These are phyloP conservation scores for Esox lucius DNA, from an alignment of 2,797 vertebrate species.

Conservation along the genomic window DNA sequence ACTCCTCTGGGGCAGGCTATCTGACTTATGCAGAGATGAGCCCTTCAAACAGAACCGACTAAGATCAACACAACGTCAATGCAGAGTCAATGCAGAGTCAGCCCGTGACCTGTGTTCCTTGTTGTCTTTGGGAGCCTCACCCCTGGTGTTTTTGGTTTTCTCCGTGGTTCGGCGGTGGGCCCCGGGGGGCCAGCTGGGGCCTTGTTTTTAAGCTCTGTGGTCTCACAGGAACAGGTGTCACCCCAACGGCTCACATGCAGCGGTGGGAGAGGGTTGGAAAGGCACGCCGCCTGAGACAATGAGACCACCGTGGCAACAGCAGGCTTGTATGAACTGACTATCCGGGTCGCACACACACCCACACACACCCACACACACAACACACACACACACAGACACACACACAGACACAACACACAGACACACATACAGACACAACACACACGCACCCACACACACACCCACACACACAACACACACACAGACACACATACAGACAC, in stretches of 20 bases:
- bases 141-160: background rate
- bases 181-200: background rate
- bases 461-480: no score
- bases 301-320: slow-evolving; percentile 2
- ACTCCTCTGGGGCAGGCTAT: slow-evolving; percentile 52
- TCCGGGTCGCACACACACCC: background rate
- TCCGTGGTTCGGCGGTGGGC: background rate
- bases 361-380: background rate
- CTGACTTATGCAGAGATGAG: slow-evolving; percentile 22
- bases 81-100: background rate
- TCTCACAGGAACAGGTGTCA: slow-evolving; percentile 3
- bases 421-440: no score
- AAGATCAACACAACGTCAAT: slow-evolving; percentile 16
- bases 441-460: no score
- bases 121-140: slow-evolving; percentile 3
- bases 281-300: background rate
- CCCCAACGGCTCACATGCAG: background rate
- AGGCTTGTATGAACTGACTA: background rate
- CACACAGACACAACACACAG: no score
- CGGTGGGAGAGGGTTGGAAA: background rate
- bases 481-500: no score
- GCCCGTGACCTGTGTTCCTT: background rate
- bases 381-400: no score
- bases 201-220: slow-evolving; percentile 6
- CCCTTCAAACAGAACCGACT: slow-evolving; percentile 2